A percentile compares a stretch with the other conserved stretches of the same genome.
phyloP scores from a whole-genome alignment of 2,113 vertebrate genomes.

The Cranoglanis bouderius region DNA sequence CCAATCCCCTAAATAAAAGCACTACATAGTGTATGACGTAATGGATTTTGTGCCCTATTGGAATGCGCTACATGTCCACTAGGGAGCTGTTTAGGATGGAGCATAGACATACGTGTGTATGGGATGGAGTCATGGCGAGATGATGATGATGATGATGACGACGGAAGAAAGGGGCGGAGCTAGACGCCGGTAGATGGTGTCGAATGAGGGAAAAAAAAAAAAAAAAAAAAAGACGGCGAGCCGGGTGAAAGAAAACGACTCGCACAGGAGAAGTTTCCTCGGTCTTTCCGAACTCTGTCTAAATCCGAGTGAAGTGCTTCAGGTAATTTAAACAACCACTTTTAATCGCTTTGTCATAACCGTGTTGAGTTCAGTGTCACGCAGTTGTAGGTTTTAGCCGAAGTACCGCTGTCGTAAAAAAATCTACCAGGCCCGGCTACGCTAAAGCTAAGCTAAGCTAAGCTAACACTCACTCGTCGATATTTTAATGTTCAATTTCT shows the following conservation, averaged over 20 bases:
- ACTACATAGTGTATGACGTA: neutral
- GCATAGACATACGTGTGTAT: no score
- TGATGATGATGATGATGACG: neutral
- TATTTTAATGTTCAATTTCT: neutral
- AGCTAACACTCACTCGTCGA: neutral
- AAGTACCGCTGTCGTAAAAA: neutral
- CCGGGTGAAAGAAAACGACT: conserved; percentile 32
- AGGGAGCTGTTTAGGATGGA: neutral
- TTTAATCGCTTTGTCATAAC: neutral
- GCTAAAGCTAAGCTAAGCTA: neutral
- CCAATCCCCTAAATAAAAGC: neutral
- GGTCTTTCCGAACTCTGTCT: neutral
- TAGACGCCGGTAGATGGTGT: conserved; percentile 49
- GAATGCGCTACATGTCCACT: neutral
- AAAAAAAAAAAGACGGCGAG: conserved; percentile 14
- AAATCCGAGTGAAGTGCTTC: neutral
- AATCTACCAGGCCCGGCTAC: conserved; percentile 4
- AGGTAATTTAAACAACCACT: conserved; percentile 1
- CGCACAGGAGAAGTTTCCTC: neutral
- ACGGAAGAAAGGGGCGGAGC: conserved; percentile 39
- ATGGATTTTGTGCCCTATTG: neutral
- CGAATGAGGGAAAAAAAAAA: conserved; percentile 2
- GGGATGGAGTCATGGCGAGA: neutral
- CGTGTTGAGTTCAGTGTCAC: neutral
- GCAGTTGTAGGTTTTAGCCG: neutral